Evolutionary conservation across 2,888 invertebrate species (phyloP).

Genomic region (Amphipyra tragopoginis): DNA sequence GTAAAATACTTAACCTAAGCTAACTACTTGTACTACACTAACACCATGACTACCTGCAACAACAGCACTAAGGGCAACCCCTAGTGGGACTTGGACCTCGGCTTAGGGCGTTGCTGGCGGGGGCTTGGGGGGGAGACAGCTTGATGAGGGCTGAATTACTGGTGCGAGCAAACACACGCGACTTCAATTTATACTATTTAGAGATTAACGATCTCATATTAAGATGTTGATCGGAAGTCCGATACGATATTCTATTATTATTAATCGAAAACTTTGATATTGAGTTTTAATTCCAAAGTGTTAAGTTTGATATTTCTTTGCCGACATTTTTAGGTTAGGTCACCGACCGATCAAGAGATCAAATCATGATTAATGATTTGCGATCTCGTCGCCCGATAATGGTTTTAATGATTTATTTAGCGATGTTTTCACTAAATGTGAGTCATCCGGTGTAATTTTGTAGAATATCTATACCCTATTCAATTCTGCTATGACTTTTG

Average conservation of each 20-base stretch:
- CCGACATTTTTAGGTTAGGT: constrained; percentile 34
- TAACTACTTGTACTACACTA: too few species aligned
- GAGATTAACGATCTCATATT: constrained; percentile 4
- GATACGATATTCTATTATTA: constrained; percentile 9
- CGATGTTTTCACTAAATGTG: not conserved
- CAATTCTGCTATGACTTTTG: too few species aligned
- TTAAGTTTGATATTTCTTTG: constrained; percentile 16
- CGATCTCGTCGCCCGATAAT: constrained; percentile 8
- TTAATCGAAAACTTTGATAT: constrained; percentile 1
- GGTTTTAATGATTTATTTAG: constrained; percentile 6
- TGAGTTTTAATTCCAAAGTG: not conserved
- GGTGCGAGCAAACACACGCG: too few species aligned
- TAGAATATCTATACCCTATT: not conserved
- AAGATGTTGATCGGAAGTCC: constrained; percentile 21
- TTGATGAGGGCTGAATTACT: too few species aligned
- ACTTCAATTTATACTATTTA: not conserved
- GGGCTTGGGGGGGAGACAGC: too few species aligned
- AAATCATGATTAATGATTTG: constrained; percentile 32
- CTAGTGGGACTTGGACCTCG: too few species aligned
- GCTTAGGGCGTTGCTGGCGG: too few species aligned
- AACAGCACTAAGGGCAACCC: too few species aligned
- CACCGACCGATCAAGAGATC: constrained; percentile 33
- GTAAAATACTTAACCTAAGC: too few species aligned
- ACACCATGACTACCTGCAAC: too few species aligned
- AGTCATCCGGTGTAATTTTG: not conserved